Percentiles rank a stretch among this genome's conserved stretches.
Evolutionary conservation across 2,113 vertebrate species (phyloP).

Genomic region (Mesocricetus auratus): DNA sequence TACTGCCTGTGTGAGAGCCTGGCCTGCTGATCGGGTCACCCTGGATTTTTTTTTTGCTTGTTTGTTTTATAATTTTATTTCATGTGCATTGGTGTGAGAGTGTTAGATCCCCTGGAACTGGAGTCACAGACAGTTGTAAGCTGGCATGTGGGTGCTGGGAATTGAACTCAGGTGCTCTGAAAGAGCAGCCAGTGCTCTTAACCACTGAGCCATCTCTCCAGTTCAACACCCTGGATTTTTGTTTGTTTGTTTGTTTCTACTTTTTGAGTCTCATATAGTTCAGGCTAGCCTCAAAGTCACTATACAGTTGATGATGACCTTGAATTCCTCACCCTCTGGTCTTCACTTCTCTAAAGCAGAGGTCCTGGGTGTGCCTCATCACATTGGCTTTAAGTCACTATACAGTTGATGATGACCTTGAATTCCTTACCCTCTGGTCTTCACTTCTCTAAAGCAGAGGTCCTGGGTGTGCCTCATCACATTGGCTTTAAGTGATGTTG

Average conservation of each 20-base stretch:
- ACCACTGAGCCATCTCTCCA: no score
- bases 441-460: background rate
- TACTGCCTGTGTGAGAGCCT: fast-evolving
- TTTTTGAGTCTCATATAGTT: background rate
- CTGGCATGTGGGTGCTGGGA: no score
- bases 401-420: background rate
- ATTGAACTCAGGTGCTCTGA: no score
- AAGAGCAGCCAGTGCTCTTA: no score
- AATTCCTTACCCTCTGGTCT: background rate
- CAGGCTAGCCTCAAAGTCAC: background rate
- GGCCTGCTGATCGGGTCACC: background rate
- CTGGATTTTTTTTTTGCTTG: background rate
- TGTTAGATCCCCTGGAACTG: no score
- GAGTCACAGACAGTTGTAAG: no score
- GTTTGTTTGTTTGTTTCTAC: no score
- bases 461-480: background rate
- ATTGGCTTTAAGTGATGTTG: background rate
- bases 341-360: background rate
- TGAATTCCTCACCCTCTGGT: background rate
- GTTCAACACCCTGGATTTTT: background rate
- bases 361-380: background rate
- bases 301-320: background rate
- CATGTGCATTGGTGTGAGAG: no score
- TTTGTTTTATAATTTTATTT: no score
- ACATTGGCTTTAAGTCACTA: background rate